Percentiles rank a stretch among this genome's conserved stretches.
Evolutionary conservation across 1,140 invertebrate genomes (phyloP).

Genomic region (Diprion similis): DNA sequence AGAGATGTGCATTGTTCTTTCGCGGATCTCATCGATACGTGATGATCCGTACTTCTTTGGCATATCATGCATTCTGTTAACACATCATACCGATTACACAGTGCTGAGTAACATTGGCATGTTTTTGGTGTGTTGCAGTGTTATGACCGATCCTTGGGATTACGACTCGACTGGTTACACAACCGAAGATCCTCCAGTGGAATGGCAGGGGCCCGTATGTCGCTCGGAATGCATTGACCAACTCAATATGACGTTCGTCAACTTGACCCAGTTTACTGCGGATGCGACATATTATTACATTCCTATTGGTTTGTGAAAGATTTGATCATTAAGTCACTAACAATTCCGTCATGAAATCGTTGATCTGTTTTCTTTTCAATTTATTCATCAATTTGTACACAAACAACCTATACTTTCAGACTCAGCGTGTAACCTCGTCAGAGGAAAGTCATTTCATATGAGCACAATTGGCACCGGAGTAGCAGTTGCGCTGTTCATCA

Average conservation of each 20-base stretch:
- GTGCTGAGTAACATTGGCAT: too few species aligned
- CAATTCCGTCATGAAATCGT: background rate
- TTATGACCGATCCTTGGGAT: too few species aligned
- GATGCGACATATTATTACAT: background rate
- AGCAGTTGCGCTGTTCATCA: background rate
- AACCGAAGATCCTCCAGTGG: background rate
- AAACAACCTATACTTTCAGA: background rate
- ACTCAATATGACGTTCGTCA: background rate
- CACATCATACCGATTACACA: too few species aligned
- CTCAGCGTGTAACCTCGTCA: background rate
- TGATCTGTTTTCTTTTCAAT: too few species aligned
- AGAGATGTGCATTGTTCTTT: too few species aligned
- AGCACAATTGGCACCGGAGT: background rate
- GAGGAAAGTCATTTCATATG: background rate
- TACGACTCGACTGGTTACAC: background rate
- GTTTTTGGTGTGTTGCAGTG: too few species aligned
- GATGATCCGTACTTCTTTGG: too few species aligned
- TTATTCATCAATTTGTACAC: too few species aligned
- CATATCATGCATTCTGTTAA: too few species aligned
- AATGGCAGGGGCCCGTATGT: background rate
- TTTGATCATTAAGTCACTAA: background rate
- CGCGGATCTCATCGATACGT: too few species aligned
- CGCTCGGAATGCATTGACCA: background rate
- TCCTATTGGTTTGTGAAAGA: background rate
- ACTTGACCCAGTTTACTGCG: background rate